Conservation (phyloP, 2,888 invertebrate species). For the Melinaea marsaeus region DNA sequence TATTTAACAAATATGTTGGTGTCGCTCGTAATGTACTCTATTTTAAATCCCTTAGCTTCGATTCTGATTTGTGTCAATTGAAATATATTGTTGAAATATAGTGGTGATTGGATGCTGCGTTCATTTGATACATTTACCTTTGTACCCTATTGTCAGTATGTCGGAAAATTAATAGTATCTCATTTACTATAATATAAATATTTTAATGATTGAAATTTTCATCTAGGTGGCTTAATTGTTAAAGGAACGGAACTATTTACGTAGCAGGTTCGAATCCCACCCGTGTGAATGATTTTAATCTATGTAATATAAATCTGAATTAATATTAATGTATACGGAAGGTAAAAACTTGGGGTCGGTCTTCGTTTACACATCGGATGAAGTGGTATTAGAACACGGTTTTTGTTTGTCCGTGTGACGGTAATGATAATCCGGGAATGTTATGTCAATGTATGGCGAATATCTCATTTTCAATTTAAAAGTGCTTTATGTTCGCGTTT, state of each 20-base stretch:
- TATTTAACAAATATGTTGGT: background rate
- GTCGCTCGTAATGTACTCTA: background rate
- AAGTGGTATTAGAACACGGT: constrained; percentile 6
- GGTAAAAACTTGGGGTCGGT: constrained; percentile 5
- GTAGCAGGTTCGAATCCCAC: no score
- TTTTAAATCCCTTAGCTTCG: constrained; percentile 9
- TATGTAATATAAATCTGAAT: background rate
- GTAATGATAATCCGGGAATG: constrained; percentile 7
- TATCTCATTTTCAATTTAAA: constrained; percentile 1
- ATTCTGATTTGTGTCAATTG: constrained; percentile 15
- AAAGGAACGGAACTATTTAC: no score
- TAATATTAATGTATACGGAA: constrained; percentile 5
- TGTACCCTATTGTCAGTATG: constrained; percentile 16
- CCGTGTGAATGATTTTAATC: no score
- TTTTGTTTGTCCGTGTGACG: constrained; percentile 11
- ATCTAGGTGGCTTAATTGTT: no score
- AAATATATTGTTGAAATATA: constrained; percentile 20
- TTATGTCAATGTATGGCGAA: background rate
- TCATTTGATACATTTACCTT: constrained; percentile 23
- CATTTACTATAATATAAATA: no score
- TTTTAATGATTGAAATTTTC: no score
- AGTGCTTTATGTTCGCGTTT: background rate
- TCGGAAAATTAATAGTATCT: background rate
- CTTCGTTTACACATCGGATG: constrained; percentile 12
- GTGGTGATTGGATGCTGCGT: constrained; percentile 22